These are phyloP conservation scores for Pseudopodoces humilis DNA, from an alignment of 2,113 vertebrate species.

Conservation along the genomic window DNA sequence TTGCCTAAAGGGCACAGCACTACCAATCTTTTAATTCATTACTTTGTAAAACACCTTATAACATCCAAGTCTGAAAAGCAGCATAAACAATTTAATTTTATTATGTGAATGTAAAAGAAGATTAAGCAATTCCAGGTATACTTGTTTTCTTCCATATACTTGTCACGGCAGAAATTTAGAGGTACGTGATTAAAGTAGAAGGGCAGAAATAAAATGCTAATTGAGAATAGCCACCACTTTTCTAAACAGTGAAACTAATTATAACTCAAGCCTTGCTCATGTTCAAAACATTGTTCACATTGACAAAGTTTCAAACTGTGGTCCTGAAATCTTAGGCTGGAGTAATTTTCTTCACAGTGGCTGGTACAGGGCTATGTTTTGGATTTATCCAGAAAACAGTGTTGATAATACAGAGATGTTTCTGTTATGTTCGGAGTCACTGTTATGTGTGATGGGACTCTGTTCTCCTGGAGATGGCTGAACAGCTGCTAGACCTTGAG, in stretches of 20 bases:
- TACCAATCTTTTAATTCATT: slow-evolving; percentile 7
- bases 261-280: neutral
- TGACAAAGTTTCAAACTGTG: neutral
- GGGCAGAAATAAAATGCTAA: neutral
- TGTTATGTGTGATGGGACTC: neutral
- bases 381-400: neutral
- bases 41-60: slow-evolving; percentile 7
- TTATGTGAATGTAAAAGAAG: neutral
- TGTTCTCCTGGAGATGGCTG: neutral
- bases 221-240: neutral
- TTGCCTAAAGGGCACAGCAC: slow-evolving; percentile 5
- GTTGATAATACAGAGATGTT: neutral
- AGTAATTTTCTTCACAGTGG: neutral
- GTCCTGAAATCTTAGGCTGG: neutral
- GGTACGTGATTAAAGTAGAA: neutral
- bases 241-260: neutral
- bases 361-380: neutral
- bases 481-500: neutral
- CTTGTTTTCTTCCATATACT: neutral
- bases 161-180: neutral
- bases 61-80: neutral
- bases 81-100: slow-evolving; percentile 21
- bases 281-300: neutral
- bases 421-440: neutral
- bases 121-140: neutral